These are phyloP conservation scores for Eristalinus sepulchralis DNA, from an alignment of 2,888 invertebrate species.

Conservation along the genomic window DNA sequence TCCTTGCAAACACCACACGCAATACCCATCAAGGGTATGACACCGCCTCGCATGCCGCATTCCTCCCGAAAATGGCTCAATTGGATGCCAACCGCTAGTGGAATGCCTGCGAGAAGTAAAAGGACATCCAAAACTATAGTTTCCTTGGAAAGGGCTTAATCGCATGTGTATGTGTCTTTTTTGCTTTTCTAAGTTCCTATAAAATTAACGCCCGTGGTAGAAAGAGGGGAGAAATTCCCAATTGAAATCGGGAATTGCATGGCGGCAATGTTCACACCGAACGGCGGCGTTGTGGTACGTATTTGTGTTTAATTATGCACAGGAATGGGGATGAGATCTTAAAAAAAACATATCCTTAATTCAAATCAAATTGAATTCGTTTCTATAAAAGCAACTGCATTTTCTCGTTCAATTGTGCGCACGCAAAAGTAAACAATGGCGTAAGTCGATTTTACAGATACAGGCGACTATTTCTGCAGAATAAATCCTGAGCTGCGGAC, in stretches of 20 bases:
- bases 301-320: background rate
- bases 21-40: constrained; percentile 20
- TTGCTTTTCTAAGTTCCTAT: background rate
- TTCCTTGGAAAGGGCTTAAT: background rate
- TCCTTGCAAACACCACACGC: constrained; percentile 44
- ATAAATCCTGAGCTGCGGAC: background rate
- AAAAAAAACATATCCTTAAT: background rate
- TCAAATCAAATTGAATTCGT: background rate
- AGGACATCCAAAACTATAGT: background rate
- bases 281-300: background rate
- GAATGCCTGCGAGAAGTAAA: background rate
- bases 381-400: background rate
- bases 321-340: background rate
- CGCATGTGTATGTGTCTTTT: background rate
- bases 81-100: background rate
- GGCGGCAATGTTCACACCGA: background rate
- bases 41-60: background rate
- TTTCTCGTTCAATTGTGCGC: background rate
- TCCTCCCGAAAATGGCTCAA: background rate
- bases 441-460: background rate
- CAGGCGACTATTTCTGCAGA: background rate
- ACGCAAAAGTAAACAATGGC: background rate
- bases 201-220: background rate
- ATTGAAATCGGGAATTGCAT: background rate
- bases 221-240: background rate